A percentile compares a stretch with the other conserved stretches of the same genome.
phyloP scores from a whole-genome alignment of 2,113 vertebrate species.

The Rhinoderma darwinii region DNA sequence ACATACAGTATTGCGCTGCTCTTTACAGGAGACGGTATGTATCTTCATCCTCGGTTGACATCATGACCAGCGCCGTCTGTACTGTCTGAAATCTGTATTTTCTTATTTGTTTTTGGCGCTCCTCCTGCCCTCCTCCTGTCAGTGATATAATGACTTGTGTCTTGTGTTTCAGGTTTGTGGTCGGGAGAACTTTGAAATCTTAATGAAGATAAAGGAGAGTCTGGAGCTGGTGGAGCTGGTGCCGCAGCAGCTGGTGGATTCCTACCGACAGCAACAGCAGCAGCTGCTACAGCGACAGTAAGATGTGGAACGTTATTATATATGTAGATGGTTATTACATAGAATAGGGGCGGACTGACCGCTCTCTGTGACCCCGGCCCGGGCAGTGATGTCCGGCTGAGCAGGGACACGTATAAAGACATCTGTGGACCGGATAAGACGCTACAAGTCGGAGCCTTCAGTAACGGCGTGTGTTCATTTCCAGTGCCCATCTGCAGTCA shows the following conservation, averaged over 20 bases:
- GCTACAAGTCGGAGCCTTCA: background rate
- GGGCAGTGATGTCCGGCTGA: too few species aligned
- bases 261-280: slow-evolving; percentile 95
- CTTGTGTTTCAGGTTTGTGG: slow-evolving; percentile 83
- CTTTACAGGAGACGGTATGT: background rate
- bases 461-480: background rate
- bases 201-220: slow-evolving; percentile 98
- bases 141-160: slow-evolving; percentile 14
- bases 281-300: slow-evolving; percentile 94
- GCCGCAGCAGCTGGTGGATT: slow-evolving; percentile 89
- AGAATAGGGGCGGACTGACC: background rate
- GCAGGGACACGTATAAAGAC: too few species aligned
- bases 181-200: slow-evolving; percentile 94
- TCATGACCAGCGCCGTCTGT: background rate
- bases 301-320: slow-evolving; percentile 64
- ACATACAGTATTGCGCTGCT: background rate
- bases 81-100: background rate
- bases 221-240: slow-evolving; percentile 94
- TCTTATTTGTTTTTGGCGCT: background rate
- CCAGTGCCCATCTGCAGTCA: slow-evolving; percentile 83
- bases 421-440: background rate
- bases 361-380: too few species aligned
- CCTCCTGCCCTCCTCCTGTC: background rate
- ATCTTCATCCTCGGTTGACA: too few species aligned
- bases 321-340: background rate